Conservation (phyloP, 2,797 vertebrate genomes). For the Mormyrops attenuatus region DNA sequence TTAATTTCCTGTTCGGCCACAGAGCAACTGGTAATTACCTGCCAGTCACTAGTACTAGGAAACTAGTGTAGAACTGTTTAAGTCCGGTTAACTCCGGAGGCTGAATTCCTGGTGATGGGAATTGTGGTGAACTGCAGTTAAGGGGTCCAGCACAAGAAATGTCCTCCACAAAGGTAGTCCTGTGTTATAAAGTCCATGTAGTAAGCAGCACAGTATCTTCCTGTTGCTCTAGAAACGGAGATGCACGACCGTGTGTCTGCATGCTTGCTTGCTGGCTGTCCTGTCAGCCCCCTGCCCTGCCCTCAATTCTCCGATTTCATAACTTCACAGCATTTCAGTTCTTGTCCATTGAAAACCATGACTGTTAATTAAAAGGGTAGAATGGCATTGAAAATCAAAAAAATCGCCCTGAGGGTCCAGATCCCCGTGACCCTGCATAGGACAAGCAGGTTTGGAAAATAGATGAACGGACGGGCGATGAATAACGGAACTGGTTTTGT, state of each 20-base stretch:
- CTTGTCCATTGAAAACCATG: neutral
- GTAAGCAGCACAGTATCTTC: neutral
- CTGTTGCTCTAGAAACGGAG: neutral
- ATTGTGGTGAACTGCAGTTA: neutral
- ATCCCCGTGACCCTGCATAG: neutral
- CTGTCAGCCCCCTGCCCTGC: neutral
- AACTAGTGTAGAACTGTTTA: neutral
- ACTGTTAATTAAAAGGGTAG: neutral
- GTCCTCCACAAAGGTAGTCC: neutral
- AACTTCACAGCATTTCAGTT: neutral
- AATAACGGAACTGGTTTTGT: neutral
- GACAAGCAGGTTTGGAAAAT: neutral
- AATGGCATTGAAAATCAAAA: neutral
- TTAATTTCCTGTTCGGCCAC: neutral
- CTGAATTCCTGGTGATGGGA: neutral
- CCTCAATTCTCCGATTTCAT: neutral
- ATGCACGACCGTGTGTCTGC: neutral
- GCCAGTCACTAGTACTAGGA: neutral
- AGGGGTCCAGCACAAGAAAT: neutral
- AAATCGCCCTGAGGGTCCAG: neutral
- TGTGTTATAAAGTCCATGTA: neutral
- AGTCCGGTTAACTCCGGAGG: neutral
- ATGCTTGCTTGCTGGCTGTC: neutral
- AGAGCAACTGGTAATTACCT: neutral
- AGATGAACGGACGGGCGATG: neutral